These are phyloP conservation scores for Plagiodera versicolora DNA, from an alignment of 2,888 invertebrate genomes.

Conservation along the genomic window DNA sequence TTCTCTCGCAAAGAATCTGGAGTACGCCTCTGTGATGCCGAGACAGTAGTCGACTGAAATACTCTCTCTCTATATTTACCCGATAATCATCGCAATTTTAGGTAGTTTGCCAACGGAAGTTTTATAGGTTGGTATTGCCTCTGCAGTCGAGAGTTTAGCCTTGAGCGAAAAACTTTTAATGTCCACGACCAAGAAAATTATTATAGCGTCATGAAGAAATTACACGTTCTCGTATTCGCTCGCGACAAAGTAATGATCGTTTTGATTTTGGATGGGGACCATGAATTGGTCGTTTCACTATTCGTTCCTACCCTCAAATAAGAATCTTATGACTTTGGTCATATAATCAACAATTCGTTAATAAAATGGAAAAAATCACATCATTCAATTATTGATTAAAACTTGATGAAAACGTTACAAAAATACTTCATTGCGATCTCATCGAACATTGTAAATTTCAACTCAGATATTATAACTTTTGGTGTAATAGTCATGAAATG, in stretches of 20 bases:
- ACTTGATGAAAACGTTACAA: no score
- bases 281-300: background rate
- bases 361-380: no score
- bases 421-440: no score
- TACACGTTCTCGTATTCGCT: conserved; percentile 9
- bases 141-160: conserved; percentile 19
- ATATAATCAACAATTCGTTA: no score
- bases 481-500: no score
- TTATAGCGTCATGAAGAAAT: background rate
- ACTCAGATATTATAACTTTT: no score
- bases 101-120: conserved; percentile 40
- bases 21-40: background rate
- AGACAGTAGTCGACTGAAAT: conserved; percentile 30
- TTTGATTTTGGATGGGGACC: background rate
- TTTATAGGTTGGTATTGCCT: conserved; percentile 28
- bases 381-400: no score
- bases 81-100: conserved; percentile 39
- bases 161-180: conserved; percentile 24
- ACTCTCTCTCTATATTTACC: conserved; percentile 33
- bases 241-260: background rate
- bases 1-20: no score
- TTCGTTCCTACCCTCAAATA: no score
- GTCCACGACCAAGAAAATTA: conserved; percentile 12
- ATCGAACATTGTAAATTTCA: no score
- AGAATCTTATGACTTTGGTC: no score